These are phyloP conservation scores for Iguana delicatissima DNA, from an alignment of 2,797 vertebrate species.

Conservation along the genomic window DNA sequence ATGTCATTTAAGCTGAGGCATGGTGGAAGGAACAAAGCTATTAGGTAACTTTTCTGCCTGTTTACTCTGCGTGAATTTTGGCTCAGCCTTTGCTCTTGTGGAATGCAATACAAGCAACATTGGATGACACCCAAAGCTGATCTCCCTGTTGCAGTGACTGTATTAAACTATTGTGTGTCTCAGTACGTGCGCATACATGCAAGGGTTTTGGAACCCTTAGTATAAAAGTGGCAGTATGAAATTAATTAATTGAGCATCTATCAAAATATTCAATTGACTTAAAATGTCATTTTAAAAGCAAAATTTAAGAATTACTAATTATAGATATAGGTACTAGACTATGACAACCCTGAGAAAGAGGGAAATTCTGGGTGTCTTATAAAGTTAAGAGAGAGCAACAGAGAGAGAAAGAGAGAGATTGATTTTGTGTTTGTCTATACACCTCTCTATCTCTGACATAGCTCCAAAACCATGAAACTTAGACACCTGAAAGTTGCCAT, in stretches of 20 bases:
- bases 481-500: no score
- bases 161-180: neutral
- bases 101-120: neutral
- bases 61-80: neutral
- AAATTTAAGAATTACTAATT: neutral
- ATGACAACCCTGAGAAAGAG: no score
- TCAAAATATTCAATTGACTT: neutral
- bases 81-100: neutral
- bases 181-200: neutral
- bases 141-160: fast-evolving
- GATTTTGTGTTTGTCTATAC: no score
- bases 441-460: no score
- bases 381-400: no score
- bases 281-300: neutral
- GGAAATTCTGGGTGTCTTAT: neutral
- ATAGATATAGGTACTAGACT: no score
- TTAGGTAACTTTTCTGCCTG: neutral
- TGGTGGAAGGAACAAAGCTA: neutral
- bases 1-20: constrained; percentile 3
- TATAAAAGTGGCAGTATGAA: neutral
- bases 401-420: no score
- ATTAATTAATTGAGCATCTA: neutral
- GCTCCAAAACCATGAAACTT: no score
- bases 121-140: neutral
- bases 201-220: neutral